These are phyloP conservation scores for Sebastes iracundus DNA, from an alignment of 2,797 vertebrate genomes.

Conservation along the genomic window DNA sequence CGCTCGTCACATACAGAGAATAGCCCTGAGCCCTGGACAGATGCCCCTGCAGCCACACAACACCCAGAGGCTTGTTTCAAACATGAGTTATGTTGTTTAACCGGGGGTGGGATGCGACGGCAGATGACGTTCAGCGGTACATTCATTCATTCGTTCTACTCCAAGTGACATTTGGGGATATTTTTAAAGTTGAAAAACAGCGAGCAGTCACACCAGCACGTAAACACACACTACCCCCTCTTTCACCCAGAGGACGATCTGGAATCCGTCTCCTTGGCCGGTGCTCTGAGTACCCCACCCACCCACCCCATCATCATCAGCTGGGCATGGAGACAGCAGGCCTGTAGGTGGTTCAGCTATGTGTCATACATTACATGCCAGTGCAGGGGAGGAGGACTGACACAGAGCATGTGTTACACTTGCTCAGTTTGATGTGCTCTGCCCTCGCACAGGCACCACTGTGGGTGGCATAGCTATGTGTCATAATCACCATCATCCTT, in stretches of 20 bases:
- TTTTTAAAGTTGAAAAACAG: slow-evolving; percentile 32
- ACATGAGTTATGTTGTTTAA: slow-evolving; percentile 49
- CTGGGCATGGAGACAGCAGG: slow-evolving; percentile 76
- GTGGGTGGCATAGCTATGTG: slow-evolving; percentile 82
- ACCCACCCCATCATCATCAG: slow-evolving; percentile 35
- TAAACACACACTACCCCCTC: slow-evolving; percentile 23
- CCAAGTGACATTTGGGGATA: slow-evolving; percentile 27
- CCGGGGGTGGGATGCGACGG: slow-evolving; percentile 20
- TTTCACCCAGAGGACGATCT: slow-evolving; percentile 34
- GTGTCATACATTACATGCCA: slow-evolving; percentile 81
- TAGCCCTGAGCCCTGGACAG: slow-evolving; percentile 39
- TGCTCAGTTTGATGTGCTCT: slow-evolving; percentile 80
- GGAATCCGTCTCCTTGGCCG: slow-evolving; percentile 40
- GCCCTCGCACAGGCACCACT: slow-evolving; percentile 77
- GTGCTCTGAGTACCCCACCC: background rate
- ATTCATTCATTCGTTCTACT: background rate
- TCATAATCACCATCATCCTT: slow-evolving; percentile 80
- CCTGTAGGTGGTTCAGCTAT: slow-evolving; percentile 81
- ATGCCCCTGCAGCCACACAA: slow-evolving; percentile 38
- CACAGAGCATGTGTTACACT: slow-evolving; percentile 82
- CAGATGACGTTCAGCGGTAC: slow-evolving; percentile 9
- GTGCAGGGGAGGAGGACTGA: slow-evolving; percentile 80
- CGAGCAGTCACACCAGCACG: background rate
- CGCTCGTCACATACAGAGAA: slow-evolving; percentile 48
- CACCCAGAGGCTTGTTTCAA: slow-evolving; percentile 38